A percentile compares a stretch with the other conserved stretches of the same genome.
phyloP scores from a whole-genome alignment of 2,888 invertebrate species.

The Mimumesa dahlbomi region DNA sequence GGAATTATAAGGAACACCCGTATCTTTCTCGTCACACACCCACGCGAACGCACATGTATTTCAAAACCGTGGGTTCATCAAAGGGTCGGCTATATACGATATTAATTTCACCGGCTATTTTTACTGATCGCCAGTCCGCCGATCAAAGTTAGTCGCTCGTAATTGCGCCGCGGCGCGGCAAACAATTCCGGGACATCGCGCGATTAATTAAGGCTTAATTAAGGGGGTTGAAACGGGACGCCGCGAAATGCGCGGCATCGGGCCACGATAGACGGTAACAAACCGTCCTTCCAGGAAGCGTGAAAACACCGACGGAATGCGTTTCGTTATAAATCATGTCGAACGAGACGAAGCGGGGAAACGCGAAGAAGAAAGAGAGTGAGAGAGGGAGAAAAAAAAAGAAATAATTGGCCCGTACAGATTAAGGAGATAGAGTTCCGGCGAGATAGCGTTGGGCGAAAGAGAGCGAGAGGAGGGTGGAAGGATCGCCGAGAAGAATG shows the following conservation, averaged over 20 bases:
- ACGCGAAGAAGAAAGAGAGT: slow-evolving; percentile 14
- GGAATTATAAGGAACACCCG: too few relatives aligned
- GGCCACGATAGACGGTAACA: slow-evolving; percentile 19
- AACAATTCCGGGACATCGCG: slow-evolving; percentile 17
- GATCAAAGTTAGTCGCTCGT: too few relatives aligned
- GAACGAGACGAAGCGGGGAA: slow-evolving; percentile 15
- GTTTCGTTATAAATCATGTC: slow-evolving; percentile 51
- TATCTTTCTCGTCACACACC: too few relatives aligned
- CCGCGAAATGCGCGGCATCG: slow-evolving; percentile 20
- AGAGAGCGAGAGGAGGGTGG: background rate
- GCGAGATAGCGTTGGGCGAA: background rate
- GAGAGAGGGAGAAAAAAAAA: slow-evolving; percentile 14
- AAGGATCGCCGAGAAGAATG: slow-evolving; percentile 58
- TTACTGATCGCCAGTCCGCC: too few relatives aligned
- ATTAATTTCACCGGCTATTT: too few relatives aligned
- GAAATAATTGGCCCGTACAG: too few relatives aligned
- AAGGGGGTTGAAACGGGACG: slow-evolving; percentile 36
- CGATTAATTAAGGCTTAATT: slow-evolving; percentile 55
- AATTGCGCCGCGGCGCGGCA: too few relatives aligned
- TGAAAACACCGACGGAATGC: slow-evolving; percentile 54
- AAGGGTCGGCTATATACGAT: too few relatives aligned
- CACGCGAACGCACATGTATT: too few relatives aligned
- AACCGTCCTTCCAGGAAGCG: slow-evolving; percentile 46
- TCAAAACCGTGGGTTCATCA: too few relatives aligned
- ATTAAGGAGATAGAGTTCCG: background rate